Evolutionary conservation across 2,113 vertebrate species (phyloP).

Genomic region (Silurus glanis): DNA sequence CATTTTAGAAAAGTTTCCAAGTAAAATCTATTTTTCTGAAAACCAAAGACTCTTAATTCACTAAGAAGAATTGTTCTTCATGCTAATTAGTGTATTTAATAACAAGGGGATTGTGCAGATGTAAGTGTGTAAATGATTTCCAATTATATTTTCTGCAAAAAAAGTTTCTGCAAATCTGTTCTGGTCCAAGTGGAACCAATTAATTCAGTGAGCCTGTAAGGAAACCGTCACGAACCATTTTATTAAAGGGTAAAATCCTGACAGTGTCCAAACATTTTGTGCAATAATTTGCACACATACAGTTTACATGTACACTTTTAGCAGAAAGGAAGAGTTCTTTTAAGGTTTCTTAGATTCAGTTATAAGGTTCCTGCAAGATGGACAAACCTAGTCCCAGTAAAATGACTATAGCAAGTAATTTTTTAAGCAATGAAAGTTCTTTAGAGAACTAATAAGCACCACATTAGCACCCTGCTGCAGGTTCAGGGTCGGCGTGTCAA

Average conservation of each 20-base stretch:
- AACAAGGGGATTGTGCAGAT: background rate
- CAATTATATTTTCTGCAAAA: background rate
- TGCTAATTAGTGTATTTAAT: background rate
- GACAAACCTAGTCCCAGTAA: background rate
- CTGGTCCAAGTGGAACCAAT: background rate
- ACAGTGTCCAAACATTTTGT: background rate
- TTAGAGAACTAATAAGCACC: background rate
- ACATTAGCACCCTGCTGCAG: background rate
- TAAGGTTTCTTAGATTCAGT: background rate
- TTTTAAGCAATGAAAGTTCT: background rate
- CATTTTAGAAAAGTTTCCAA: background rate
- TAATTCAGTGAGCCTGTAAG: background rate
- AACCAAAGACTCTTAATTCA: background rate
- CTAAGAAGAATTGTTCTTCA: background rate
- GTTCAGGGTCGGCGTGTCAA: background rate
- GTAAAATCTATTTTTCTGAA: background rate
- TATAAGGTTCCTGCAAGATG: background rate
- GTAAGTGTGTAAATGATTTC: background rate
- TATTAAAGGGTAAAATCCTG: background rate
- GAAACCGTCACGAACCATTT: background rate
- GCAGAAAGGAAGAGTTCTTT: background rate
- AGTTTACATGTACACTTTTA: background rate
- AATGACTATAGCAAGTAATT: too few species aligned
- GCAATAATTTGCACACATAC: background rate
- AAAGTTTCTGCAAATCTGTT: background rate